These are phyloP conservation scores for Heliconius erato DNA, from an alignment of 2,888 invertebrate genomes.

Conservation along the genomic window DNA sequence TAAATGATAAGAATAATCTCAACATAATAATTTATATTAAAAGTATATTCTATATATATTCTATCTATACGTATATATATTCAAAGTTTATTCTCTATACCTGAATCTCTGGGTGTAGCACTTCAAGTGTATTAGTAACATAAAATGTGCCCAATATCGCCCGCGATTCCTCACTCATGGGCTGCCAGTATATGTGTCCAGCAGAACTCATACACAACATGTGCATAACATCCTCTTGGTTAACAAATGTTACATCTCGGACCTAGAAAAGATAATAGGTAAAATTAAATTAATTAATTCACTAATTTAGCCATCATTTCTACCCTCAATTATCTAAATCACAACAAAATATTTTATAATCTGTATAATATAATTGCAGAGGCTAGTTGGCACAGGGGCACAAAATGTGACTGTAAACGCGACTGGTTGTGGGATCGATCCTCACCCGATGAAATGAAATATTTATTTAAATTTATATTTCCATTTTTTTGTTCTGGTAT, in stretches of 20 bases:
- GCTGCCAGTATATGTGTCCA: slow-evolving; percentile 97
- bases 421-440: no score
- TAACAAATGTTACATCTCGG: slow-evolving; percentile 86
- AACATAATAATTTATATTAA: neutral
- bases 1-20: neutral
- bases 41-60: no score
- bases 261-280: slow-evolving; percentile 63
- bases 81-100: slow-evolving; percentile 60
- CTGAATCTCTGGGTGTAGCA: slow-evolving; percentile 94
- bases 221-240: slow-evolving; percentile 90
- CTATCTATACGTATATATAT: no score
- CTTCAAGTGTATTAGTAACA: slow-evolving; percentile 97
- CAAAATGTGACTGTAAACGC: no score
- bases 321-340: no score
- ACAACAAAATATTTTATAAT: no score
- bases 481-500: no score
- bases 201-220: slow-evolving; percentile 97
- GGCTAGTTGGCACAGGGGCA: no score
- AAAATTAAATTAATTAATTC: neutral
- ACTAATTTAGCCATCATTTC: no score
- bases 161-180: slow-evolving; percentile 93
- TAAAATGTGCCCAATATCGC: slow-evolving; percentile 98
- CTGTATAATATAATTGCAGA: no score
- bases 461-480: no score
- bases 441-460: no score